Evolutionary conservation across 2,113 vertebrate species (phyloP), one percentile per base, ranked within the genome.

Genomic region (Ciconia boyciana): DNA sequence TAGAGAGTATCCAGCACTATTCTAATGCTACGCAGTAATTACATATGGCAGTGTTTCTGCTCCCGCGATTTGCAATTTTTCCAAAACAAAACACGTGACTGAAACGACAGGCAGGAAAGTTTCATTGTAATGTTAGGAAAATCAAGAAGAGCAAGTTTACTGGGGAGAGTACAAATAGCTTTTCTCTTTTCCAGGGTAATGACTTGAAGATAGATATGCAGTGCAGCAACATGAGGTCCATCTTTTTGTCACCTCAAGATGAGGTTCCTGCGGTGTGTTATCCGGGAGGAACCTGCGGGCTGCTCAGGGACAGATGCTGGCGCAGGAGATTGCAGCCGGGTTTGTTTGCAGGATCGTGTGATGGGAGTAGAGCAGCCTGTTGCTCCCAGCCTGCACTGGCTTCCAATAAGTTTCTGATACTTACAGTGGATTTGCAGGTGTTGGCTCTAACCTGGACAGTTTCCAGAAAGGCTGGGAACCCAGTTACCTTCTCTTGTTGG

Each of bases 121-220:
- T 90, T 82, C 21, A 34, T 18, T 68, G 71, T 31, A 13, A 41
- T 28, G 58, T 28, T 17, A 13, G 58, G 78, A 74, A 94, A 93
- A 86, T 34, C 3, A 3, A 85, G 78, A 54, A 25, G 18, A 91
- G 70, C 81, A 61, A 66, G 62, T 86, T 85, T 54, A 86, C 85
- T 54, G 78, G 48, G 71, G 90, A 83, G 87, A 88, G 44, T 11
- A 90, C 75, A 88, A 88, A 96, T 58, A 90, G 95, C 77, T 93
- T 94, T 96, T 90, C 54, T 68, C 87, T 91, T 91, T 91, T 26
- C 54, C 32, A 25, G 41, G 52, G 18, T 71, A 54, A 76, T 83
- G 58, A 58, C 51, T 57, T 51, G 66, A 57, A 86, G 92, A 28
- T 41, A 69, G 82, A 58, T 43, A 52, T 0, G 15, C 43, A 49